These are phyloP conservation scores for Drosophila maculinotata DNA, from an alignment of 2,888 invertebrate genomes.

Conservation along the genomic window DNA sequence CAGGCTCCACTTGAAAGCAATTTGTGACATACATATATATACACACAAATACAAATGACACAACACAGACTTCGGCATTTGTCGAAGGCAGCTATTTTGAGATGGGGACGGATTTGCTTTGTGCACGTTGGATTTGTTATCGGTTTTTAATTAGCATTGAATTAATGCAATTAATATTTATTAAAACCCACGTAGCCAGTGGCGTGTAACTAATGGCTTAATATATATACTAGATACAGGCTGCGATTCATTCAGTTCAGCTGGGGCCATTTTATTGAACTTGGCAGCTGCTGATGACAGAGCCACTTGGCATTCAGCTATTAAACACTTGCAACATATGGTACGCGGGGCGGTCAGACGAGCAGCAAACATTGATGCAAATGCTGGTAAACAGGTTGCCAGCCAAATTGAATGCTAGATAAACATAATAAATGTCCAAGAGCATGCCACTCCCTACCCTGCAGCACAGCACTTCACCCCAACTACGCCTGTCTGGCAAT, in stretches of 20 bases:
- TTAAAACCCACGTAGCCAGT: conserved; percentile 46
- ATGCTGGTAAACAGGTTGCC: conserved; percentile 59
- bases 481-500: conserved; percentile 37
- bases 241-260: conserved; percentile 33
- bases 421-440: conserved; percentile 66
- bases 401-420: conserved; percentile 63
- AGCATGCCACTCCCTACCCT: conserved; percentile 29
- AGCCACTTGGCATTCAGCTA: conserved; percentile 57
- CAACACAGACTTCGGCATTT: not conserved
- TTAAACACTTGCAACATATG: conserved; percentile 76
- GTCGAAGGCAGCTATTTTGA: not conserved
- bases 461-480: not conserved
- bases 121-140: conserved; percentile 46
- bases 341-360: conserved; percentile 22
- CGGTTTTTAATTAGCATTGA: conserved; percentile 73
- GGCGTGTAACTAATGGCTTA: conserved; percentile 62
- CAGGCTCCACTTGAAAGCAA: conserved; percentile 4
- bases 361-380: conserved; percentile 51
- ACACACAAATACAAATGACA: not conserved
- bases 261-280: conserved; percentile 59
- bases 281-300: conserved; percentile 49
- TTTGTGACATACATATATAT: not conserved
- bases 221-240: conserved; percentile 33
- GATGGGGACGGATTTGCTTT: not conserved
- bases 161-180: conserved; percentile 68